Evolutionary conservation across 2,888 invertebrate species (phyloP), one percentile per base, ranked within the genome.

Genomic region (Torymus texanus): DNA sequence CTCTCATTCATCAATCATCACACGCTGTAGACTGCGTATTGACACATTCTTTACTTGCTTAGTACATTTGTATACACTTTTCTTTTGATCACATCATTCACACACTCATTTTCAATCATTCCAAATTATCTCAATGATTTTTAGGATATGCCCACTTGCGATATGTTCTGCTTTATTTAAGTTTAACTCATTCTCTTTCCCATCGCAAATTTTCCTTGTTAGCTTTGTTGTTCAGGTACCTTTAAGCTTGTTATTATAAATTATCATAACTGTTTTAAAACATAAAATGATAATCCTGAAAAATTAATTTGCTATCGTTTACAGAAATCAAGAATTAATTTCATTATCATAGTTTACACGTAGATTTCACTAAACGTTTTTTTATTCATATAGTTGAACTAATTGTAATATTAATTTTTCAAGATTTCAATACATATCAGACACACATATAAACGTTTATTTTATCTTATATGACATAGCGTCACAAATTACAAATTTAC

Each of bases 91-190:
- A 21, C 14, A 62, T 14, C 67, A 68, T 58, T 11, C 65, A 61
- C 62, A 4, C 74, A 58, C 16, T 13, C 71, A 56, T 11, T 41
- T 80, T 21, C 10, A 74, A 58, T 65, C 18, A 18, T 62, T 21
- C 50, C 66, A 80, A 77, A 74, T 74, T 55, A 77, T 61, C 65
- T 80, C 21, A 74, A 74, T 72, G 50, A 65, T 78, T 70, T 72
- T 78, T 81, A 85, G 85, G 88, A 87, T 87, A 88, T 88, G 87
- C 86, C 84, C 85, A 83, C 84, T 86, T 86, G 85, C 86, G 88
- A 88, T 88, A 88, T 88, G 88, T 88, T 84, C 85, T 78, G 78
- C 83, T 81, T 58, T 70, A 79, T 58, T 78, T 75, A 72, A 74
- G 56, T 62, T 75, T 71, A 63, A 68, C 56, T 62, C 68, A 16